Base-by-base conservation (phyloP, 2,113 vertebrate genomes). In the Tonatia bakeri region DNA sequence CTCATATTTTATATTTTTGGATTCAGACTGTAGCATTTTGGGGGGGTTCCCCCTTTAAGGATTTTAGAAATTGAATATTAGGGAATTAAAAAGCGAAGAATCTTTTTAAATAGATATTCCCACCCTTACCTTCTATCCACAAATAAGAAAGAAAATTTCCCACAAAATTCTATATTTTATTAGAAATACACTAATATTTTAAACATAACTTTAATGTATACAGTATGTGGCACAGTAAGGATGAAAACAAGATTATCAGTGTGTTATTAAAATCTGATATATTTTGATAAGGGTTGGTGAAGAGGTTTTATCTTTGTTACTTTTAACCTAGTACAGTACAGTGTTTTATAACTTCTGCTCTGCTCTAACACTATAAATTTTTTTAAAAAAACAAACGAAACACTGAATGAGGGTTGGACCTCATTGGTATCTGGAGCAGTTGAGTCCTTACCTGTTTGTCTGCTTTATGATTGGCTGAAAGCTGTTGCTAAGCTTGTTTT, bases 401-500 rank as follows among this genome's bases (percentile, higher is more conserved):
- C 81, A 69, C 15, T 87, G 96, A 91, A 87, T 87, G 95, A 89
- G 84, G 79, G 87, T 90, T 97, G 96, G 85, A 79, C 84, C 84
- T 95, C 89, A 40, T 31, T 88, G 89, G 91, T 96, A 77, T 97
- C 94, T 95, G 90, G 95, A 97, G 61, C 83, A 82, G 98, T 98
- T 98, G 98, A 98, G 97, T 90, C 96, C 97, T 98, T 96, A 98
- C 97, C 97, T 99, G 98, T 99, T 99, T 98, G 98, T 98, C 98
- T 98, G 96, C 90, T 96, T 96, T 96, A 92, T 98, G 98, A 99
- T 98, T 99, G 99, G 98, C 97, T 98, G 96, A 96, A 73, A 54
- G 87, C 97, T 99, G 98, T 98, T 98, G 72, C 99, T 99, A 98
- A 98, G 98, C 98, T 99, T 97, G 97, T 98, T 98, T 98, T 98